These are phyloP conservation scores for Meliscaeva auricollis DNA, from an alignment of 2,888 invertebrate species.

Conservation along the genomic window DNA sequence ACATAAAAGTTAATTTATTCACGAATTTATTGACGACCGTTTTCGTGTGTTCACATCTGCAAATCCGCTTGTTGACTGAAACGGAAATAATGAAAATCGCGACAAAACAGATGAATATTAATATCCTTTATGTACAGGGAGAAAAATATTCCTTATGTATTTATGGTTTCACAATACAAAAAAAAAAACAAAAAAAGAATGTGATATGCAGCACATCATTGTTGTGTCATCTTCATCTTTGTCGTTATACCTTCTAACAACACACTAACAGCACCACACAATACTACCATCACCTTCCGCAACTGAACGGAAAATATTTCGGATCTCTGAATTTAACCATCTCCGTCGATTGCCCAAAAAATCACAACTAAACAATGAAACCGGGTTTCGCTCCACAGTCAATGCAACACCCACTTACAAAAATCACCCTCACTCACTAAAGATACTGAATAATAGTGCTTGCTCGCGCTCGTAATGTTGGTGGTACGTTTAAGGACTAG, in stretches of 20 bases:
- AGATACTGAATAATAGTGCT: constrained; percentile 28
- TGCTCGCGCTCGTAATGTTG: constrained; percentile 15
- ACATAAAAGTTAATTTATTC: constrained; percentile 15
- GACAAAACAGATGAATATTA: constrained; percentile 68
- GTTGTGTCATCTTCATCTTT: constrained; percentile 65
- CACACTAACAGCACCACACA: constrained; percentile 29
- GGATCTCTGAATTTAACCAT: constrained; percentile 66
- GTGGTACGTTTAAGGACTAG: constrained; percentile 26
- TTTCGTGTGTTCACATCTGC: constrained; percentile 52
- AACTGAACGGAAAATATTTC: constrained; percentile 70
- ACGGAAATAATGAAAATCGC: constrained; percentile 68
- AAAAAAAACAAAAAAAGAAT: constrained; percentile 22
- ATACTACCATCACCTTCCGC: constrained; percentile 67
- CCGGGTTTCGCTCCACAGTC: constrained; percentile 49
- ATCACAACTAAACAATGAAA: constrained; percentile 68
- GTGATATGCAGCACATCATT: constrained; percentile 66
- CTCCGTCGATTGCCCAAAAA: constrained; percentile 68
- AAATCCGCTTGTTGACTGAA: constrained; percentile 72
- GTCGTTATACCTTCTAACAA: constrained; percentile 33
- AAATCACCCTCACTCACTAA: constrained; percentile 34
- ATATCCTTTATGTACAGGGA: constrained; percentile 68
- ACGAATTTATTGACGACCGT: constrained; percentile 40
- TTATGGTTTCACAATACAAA: constrained; percentile 59
- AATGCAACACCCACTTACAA: constrained; percentile 58
- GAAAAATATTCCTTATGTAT: constrained; percentile 60